Percentiles rank a stretch among this genome's conserved stretches.
These are phyloP conservation scores for Caenorhabditis tropicalis DNA, from an alignment of 1,140 invertebrate species.

Conservation along the genomic window DNA sequence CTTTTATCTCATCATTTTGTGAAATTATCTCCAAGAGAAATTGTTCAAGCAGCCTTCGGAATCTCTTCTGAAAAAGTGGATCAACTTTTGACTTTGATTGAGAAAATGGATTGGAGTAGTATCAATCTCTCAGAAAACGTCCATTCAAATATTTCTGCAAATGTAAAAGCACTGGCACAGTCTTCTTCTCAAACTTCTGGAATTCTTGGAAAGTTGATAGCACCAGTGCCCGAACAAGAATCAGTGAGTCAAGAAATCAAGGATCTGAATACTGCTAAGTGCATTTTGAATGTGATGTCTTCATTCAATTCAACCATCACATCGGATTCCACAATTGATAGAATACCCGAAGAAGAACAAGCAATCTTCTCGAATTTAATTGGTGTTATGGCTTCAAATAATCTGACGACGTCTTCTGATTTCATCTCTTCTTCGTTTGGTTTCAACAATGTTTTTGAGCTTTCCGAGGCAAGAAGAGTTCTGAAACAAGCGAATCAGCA, in stretches of 20 bases:
- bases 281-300: constrained; percentile 12
- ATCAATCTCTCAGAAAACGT: background rate
- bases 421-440: background rate
- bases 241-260: background rate
- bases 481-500: background rate
- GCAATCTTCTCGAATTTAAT: background rate
- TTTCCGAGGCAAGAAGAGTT: background rate
- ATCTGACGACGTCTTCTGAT: background rate
- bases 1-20: background rate
- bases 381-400: constrained; percentile 5
- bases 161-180: background rate
- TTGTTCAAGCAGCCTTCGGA: constrained; percentile 10
- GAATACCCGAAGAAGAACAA: background rate
- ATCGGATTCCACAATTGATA: background rate
- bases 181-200: background rate
- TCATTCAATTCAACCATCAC: background rate
- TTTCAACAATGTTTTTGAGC: constrained; percentile 3
- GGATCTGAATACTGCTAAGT: background rate
- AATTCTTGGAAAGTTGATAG: background rate
- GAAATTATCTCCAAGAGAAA: constrained; percentile 1
- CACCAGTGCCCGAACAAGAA: background rate
- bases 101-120: constrained; percentile 20
- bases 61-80: background rate
- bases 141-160: constrained; percentile 18
- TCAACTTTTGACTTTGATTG: background rate